phyloP scores from a whole-genome alignment of 2,113 vertebrate genomes.

The Amphiprion percula region DNA sequence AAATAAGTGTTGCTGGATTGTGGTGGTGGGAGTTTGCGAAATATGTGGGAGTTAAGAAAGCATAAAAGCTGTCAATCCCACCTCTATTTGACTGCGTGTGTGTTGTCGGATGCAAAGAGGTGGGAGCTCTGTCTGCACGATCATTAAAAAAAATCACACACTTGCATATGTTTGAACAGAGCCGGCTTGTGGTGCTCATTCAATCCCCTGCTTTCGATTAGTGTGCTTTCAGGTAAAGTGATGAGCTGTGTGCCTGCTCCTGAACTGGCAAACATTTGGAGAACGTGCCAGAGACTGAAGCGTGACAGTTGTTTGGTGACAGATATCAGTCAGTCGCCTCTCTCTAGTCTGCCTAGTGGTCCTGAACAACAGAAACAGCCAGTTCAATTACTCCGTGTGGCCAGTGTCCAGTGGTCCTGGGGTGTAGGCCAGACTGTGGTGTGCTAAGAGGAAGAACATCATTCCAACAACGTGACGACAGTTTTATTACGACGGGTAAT shows the following conservation, averaged over 20 bases:
- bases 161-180: conserved; percentile 14
- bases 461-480: conserved; percentile 59
- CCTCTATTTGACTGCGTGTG: background rate
- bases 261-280: conserved; percentile 40
- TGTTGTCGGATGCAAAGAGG: background rate
- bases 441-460: conserved; percentile 62
- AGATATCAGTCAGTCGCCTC: conserved; percentile 11
- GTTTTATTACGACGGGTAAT: conserved; percentile 69
- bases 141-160: conserved; percentile 25
- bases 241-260: conserved; percentile 26
- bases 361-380: conserved; percentile 17
- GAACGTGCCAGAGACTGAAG: background rate
- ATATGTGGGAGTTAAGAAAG: conserved; percentile 25
- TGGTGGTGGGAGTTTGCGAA: conserved; percentile 21
- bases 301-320: conserved; percentile 23
- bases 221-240: conserved; percentile 22
- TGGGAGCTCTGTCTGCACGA: conserved; percentile 5
- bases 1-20: conserved; percentile 9
- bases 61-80: conserved; percentile 28
- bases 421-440: conserved; percentile 47
- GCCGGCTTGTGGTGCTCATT: conserved; percentile 3
- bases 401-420: conserved; percentile 46
- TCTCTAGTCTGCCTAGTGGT: background rate
- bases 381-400: conserved; percentile 65
- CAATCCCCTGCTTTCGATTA: conserved; percentile 13